Conservation (phyloP, 2,888 invertebrate genomes). For the Troides helena region DNA sequence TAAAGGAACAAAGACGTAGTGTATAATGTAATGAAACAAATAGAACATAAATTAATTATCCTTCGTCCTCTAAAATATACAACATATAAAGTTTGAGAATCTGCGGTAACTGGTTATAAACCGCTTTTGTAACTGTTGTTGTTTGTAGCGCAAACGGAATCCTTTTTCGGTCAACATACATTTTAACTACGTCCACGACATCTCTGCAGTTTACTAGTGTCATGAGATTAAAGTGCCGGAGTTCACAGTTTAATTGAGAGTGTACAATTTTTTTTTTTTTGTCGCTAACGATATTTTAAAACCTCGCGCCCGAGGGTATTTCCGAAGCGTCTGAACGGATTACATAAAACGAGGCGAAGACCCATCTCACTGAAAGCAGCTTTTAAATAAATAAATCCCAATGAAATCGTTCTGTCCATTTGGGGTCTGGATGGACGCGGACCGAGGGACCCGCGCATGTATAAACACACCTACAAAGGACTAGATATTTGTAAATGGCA, state of each 20-base stretch:
- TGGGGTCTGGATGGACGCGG: not conserved
- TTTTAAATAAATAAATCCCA: conserved; percentile 6
- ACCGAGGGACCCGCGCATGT: not conserved
- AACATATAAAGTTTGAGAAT: no score
- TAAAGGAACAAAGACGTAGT: no score
- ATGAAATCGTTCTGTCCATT: conserved; percentile 6
- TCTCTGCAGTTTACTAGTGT: not conserved
- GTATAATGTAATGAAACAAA: no score
- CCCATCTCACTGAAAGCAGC: conserved; percentile 5
- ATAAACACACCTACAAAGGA: not conserved
- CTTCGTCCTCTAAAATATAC: no score
- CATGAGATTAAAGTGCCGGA: not conserved
- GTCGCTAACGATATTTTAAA: not conserved
- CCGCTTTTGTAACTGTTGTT: no score
- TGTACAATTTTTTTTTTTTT: not conserved
- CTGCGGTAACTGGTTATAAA: no score
- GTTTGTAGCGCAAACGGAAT: no score
- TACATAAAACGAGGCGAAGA: conserved; percentile 1
- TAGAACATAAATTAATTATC: no score
- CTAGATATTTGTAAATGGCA: not conserved
- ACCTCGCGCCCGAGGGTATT: not conserved
- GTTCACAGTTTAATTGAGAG: not conserved
- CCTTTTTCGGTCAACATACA: no score
- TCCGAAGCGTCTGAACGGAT: not conserved
- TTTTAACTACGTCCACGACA: no score